A percentile compares a stretch with the other conserved stretches of the same genome.
These are phyloP conservation scores for Xiphydria camelus DNA, from an alignment of 2,888 invertebrate species.

Conservation along the genomic window DNA sequence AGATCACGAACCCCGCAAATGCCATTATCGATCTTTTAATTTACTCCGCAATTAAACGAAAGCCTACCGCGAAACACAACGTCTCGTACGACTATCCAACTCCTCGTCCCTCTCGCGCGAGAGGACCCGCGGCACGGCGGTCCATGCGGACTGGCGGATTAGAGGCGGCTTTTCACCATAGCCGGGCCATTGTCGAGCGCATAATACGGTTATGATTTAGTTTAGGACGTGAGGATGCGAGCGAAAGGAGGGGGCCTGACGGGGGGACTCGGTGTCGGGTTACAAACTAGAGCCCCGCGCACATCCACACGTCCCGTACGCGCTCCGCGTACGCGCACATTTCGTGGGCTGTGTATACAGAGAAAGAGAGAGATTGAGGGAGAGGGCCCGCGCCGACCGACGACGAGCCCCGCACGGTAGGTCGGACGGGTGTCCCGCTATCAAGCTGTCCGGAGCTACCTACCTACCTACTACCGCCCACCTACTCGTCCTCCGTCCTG, in stretches of 20 bases:
- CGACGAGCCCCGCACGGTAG: constrained; percentile 26
- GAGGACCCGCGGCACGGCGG: too few relatives aligned
- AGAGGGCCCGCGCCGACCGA: constrained; percentile 23
- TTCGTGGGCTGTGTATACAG: too few relatives aligned
- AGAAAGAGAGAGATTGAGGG: constrained; percentile 6
- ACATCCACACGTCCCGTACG: constrained; percentile 37
- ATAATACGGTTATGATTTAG: constrained; percentile 57
- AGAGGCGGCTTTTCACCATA: constrained; percentile 52
- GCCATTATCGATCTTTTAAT: too few relatives aligned
- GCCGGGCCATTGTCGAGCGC: constrained; percentile 31
- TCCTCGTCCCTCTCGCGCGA: too few relatives aligned
- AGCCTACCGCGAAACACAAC: too few relatives aligned
- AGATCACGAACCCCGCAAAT: too few relatives aligned
- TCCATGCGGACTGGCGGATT: constrained; percentile 49
- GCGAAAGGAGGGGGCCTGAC: constrained; percentile 33
- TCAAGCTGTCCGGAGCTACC: too few relatives aligned
- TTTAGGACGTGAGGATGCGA: constrained; percentile 43
- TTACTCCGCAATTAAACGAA: too few relatives aligned
- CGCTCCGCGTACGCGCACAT: constrained; percentile 25
- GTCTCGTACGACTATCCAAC: too few relatives aligned
- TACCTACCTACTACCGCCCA: too few relatives aligned
- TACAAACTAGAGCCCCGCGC: constrained; percentile 38
- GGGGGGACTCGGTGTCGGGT: constrained; percentile 48
- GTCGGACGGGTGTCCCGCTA: too few relatives aligned
- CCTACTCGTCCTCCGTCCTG: too few relatives aligned